Conservation (phyloP, 2,113 vertebrate genomes). For the Arothron firmamentum region DNA sequence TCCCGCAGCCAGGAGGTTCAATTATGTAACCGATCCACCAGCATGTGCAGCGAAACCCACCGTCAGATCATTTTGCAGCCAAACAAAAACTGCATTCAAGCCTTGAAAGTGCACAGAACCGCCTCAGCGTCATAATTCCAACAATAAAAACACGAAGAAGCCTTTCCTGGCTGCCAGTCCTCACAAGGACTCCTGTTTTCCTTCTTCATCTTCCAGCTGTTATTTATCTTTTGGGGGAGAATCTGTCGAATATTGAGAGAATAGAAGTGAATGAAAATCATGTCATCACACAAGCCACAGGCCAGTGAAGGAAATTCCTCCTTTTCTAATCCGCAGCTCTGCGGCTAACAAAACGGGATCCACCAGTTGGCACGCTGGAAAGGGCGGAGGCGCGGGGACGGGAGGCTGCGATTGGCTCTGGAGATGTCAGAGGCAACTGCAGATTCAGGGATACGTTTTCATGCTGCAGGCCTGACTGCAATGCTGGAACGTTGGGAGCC, state of each 20-base stretch:
- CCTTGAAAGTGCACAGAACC: conserved; percentile 5
- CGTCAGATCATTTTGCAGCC: not conserved
- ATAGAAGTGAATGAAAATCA: conserved; percentile 62
- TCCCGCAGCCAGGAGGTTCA: conserved; percentile 26
- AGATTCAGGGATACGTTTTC: too few relatives aligned
- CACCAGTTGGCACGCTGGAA: conserved; percentile 34
- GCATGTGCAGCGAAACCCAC: conserved; percentile 10
- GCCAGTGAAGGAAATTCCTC: conserved; percentile 60
- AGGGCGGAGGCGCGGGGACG: not conserved
- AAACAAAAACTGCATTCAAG: conserved; percentile 38
- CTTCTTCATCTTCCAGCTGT: conserved; percentile 13
- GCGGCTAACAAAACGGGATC: conserved; percentile 54
- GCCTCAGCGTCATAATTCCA: conserved; percentile 42
- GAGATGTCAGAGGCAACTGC: too few relatives aligned
- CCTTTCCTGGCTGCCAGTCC: conserved; percentile 54
- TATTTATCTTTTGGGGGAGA: conserved; percentile 57
- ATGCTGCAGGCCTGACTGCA: too few relatives aligned
- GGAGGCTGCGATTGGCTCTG: not conserved
- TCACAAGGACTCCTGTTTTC: conserved; percentile 40
- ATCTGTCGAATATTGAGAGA: conserved; percentile 41
- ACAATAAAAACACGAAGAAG: conserved; percentile 52
- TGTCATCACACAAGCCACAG: conserved; percentile 64
- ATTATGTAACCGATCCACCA: conserved; percentile 15
- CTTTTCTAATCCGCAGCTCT: conserved; percentile 59
- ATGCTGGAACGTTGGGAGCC: too few relatives aligned